These are phyloP conservation scores for Acronicta aceris DNA, from an alignment of 2,888 invertebrate genomes.

Conservation along the genomic window DNA sequence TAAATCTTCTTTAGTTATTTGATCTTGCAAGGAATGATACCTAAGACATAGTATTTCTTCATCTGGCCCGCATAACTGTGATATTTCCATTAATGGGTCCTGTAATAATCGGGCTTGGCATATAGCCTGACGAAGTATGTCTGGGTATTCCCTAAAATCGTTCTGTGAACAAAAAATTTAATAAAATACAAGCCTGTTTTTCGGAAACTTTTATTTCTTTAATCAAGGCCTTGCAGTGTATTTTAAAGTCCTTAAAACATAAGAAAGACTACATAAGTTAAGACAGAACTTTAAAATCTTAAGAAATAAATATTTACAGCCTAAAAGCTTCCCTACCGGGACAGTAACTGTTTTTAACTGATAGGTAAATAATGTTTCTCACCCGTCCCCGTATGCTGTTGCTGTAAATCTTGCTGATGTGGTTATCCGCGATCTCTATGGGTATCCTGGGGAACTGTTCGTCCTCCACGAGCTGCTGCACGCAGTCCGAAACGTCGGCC, in stretches of 20 bases:
- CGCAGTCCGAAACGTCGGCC: conserved; percentile 93
- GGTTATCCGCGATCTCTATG: conserved; percentile 98
- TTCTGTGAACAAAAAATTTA: conserved; percentile 73
- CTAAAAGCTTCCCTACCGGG: no score
- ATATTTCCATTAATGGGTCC: conserved; percentile 98
- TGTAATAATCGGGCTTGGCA: conserved; percentile 97
- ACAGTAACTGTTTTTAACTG: neutral
- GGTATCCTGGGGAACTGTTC: conserved; percentile 96
- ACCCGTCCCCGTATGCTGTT: conserved; percentile 96
- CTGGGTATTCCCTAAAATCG: conserved; percentile 98
- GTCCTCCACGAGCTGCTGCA: conserved; percentile 93
- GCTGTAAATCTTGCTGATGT: conserved; percentile 97
- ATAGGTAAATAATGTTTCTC: conserved; percentile 51
- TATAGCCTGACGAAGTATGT: conserved; percentile 96
- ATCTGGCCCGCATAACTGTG: conserved; percentile 98
- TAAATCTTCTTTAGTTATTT: conserved; percentile 95
- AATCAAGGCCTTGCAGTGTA: no score
- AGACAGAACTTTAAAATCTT: no score
- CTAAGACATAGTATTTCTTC: conserved; percentile 98
- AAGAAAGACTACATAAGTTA: no score
- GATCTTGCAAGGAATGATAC: conserved; percentile 96
- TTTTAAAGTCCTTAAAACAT: no score
- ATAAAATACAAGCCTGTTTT: no score
- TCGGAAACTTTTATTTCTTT: no score
- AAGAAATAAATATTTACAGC: no score